Conservation (phyloP, 2,113 vertebrate genomes). For the Isichthys henryi region DNA sequence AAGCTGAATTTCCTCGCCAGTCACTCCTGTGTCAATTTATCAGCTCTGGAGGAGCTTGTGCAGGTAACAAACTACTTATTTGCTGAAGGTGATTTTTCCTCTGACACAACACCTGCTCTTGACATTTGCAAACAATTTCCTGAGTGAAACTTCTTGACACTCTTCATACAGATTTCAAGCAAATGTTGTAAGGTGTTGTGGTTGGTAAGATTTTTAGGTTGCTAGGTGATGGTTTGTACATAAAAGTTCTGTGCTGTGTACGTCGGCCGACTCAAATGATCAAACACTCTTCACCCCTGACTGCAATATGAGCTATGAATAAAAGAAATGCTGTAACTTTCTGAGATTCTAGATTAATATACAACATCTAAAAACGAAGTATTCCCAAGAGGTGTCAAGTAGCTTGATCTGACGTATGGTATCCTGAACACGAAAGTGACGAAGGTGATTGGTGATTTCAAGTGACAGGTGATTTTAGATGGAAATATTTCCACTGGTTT, state of each 20-base stretch:
- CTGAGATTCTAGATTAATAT: not conserved
- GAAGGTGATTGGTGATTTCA: not conserved
- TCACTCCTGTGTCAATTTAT: constrained; percentile 83
- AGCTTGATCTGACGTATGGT: not conserved
- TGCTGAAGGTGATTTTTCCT: not conserved
- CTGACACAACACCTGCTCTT: not conserved
- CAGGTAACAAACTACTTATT: constrained; percentile 57
- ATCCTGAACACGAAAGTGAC: not conserved
- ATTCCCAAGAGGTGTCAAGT: not conserved
- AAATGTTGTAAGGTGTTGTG: not conserved
- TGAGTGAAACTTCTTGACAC: not conserved
- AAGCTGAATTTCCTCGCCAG: constrained; percentile 81
- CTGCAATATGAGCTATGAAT: not conserved
- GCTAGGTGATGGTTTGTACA: constrained; percentile 8
- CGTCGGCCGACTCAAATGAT: not conserved
- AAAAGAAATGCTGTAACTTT: not conserved
- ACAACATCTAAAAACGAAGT: not conserved
- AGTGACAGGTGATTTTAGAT: not conserved
- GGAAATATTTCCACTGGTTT: not conserved
- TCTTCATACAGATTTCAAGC: not conserved
- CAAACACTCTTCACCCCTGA: not conserved
- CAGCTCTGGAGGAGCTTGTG: constrained; percentile 88
- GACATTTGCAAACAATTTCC: not conserved
- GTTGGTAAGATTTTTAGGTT: not conserved
- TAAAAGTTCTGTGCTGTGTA: not conserved